A percentile compares a stretch with the other conserved stretches of the same genome.
Conservation (phyloP, 2,888 invertebrate genomes). For the Litoditis marina region DNA sequence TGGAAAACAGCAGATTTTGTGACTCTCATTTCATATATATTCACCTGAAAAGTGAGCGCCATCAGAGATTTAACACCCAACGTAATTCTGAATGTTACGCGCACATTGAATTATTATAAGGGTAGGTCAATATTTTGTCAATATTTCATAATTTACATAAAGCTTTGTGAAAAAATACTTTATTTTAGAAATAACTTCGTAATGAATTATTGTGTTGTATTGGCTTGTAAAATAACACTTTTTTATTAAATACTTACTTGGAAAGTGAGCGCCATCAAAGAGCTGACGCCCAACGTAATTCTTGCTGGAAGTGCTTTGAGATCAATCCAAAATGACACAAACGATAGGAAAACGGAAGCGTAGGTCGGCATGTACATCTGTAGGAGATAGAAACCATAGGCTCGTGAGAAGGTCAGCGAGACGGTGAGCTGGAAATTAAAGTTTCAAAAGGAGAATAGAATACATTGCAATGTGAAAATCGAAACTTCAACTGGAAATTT, state of each 20-base stretch:
- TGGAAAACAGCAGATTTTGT: too few relatives aligned
- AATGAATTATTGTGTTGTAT: too few relatives aligned
- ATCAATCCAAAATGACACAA: conserved; percentile 59
- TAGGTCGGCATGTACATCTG: conserved; percentile 60
- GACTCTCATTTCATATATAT: neutral
- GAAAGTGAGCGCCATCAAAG: conserved; percentile 54
- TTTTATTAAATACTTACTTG: conserved; percentile 25
- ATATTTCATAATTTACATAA: too few relatives aligned
- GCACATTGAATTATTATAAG: too few relatives aligned
- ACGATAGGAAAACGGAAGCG: conserved; percentile 51
- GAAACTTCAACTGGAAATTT: neutral
- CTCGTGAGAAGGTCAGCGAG: conserved; percentile 54
- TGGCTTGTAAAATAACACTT: neutral
- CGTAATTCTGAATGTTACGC: too few relatives aligned
- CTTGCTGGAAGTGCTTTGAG: conserved; percentile 55
- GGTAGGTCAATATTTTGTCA: too few relatives aligned
- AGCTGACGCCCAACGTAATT: conserved; percentile 54
- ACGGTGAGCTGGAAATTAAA: conserved; percentile 53
- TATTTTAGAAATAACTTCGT: neutral
- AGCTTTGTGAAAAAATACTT: too few relatives aligned
- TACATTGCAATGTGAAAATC: neutral
- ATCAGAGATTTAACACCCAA: conserved; percentile 53
- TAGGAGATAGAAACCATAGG: conserved; percentile 57
- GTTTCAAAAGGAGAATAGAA: too few relatives aligned
- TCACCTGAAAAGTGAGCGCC: conserved; percentile 54